Conservation (phyloP, 1,140 invertebrate species). For the Dendrolimus kikuchii region DNA sequence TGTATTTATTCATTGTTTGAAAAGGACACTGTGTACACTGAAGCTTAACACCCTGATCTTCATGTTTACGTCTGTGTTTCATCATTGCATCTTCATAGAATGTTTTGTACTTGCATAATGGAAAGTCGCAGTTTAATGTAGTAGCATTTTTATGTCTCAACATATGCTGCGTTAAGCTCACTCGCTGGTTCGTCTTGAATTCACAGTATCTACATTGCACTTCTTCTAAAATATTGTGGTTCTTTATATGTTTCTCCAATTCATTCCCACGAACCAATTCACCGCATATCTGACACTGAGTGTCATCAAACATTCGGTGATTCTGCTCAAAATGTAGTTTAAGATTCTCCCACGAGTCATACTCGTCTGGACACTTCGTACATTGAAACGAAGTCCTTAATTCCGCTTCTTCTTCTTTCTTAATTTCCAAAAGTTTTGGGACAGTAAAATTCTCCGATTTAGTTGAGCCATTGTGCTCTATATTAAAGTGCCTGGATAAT, state of each 20-base stretch:
- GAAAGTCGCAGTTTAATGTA: constrained; percentile 46
- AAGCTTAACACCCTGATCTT: constrained; percentile 46
- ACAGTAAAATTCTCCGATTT: constrained; percentile 2
- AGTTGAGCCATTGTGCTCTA: constrained; percentile 23
- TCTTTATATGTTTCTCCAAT: constrained; percentile 54
- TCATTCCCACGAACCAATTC: constrained; percentile 40
- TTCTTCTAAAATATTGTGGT: constrained; percentile 27
- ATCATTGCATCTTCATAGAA: constrained; percentile 56
- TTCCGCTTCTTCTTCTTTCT: constrained; percentile 41
- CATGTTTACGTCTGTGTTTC: constrained; percentile 51
- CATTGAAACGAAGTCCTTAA: constrained; percentile 44
- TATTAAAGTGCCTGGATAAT: constrained; percentile 45
- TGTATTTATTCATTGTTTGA: constrained; percentile 62
- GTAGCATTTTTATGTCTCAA: constrained; percentile 53
- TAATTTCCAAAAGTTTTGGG: constrained; percentile 19
- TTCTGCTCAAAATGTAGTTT: constrained; percentile 46
- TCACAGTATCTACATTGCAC: constrained; percentile 52
- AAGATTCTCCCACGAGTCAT: constrained; percentile 39
- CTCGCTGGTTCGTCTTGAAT: constrained; percentile 36
- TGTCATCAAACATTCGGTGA: constrained; percentile 35
- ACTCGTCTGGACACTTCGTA: constrained; percentile 47
- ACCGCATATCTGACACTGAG: constrained; percentile 60
- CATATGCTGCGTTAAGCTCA: constrained; percentile 55
- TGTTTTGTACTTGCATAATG: constrained; percentile 49
- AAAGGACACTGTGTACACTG: constrained; percentile 54